phyloP scores from a whole-genome alignment of 2,888 invertebrate species.

The Leptopilina myrica region DNA sequence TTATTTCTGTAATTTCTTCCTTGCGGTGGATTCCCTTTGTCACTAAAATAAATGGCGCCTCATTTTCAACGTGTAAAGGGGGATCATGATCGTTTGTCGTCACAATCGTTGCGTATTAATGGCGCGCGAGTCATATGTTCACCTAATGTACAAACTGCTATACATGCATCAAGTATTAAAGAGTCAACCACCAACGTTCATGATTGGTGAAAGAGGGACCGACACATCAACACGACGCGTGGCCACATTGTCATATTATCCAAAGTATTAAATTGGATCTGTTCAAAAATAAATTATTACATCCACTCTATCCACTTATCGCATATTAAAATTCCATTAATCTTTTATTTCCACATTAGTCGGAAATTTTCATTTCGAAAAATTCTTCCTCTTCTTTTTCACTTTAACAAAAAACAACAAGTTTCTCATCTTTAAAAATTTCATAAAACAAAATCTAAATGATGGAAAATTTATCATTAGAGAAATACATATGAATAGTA shows the following conservation, averaged over 20 bases:
- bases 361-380: background rate
- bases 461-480: too few species aligned
- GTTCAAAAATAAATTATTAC: conserved; percentile 27
- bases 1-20: too few species aligned
- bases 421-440: too few species aligned
- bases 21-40: background rate
- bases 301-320: conserved; percentile 5
- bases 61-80: conserved; percentile 1
- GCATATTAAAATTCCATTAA: conserved; percentile 8
- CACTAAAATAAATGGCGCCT: conserved; percentile 37
- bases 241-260: conserved; percentile 2
- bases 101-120: conserved; percentile 18
- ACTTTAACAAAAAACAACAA: too few species aligned
- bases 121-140: conserved; percentile 24
- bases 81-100: conserved; percentile 17
- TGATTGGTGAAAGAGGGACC: conserved; percentile 55
- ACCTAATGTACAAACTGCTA: conserved; percentile 16
- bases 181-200: conserved; percentile 12
- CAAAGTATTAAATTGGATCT: conserved; percentile 27
- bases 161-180: conserved; percentile 31
- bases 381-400: too few species aligned
- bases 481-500: too few species aligned
- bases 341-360: background rate
- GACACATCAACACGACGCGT: conserved; percentile 43
- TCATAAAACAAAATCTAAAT: too few species aligned